Base-by-base conservation (phyloP, 2,797 vertebrate species). In the Hypotaenidia philippensis region DNA sequence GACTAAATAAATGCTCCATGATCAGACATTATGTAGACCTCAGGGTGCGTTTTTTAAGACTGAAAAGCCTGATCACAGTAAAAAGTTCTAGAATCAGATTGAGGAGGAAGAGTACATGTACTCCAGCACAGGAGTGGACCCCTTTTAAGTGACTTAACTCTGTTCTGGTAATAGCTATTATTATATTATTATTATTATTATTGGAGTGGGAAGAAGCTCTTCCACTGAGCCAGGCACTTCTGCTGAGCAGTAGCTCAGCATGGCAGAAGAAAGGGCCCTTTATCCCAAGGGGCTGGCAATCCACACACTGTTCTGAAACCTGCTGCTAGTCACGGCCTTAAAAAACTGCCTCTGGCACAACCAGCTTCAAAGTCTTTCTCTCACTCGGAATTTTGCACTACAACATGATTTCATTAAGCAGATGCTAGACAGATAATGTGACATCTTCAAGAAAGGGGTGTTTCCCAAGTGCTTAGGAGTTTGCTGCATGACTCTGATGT, bases 381-480 rank as follows among this genome's bases (percentile, higher is more conserved):
- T n/a, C 61, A 18, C 38, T 52, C 0, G 0, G 31, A 78, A 13
- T 52, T 41, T 26, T 34, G 32, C 38, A 23, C 44, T 10, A 12
- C 32, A 71, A 36, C 20, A 32, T 2, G 14, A 44, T 60, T 86
- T 49, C 49, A 52, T 64, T 59, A 20, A 38, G 81, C 60, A 90
- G 93, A 49, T 50, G 52, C 47, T 29, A 22, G 89, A 38, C 75
- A 69, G 78, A 22, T 27, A 55, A 11, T 2, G 32, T 31, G 81
- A 40, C 65, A 80, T 22, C 53, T 32, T 40, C 69, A 81, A 47
- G 14, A 41, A 55, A 40, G 14, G 26, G 47, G 29, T 13, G 55
- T 26, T 83, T 36, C 65, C 53, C 76, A 63, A 44, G 79, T 47
- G 76, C 86, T 74, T 22, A 19, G 26, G 68, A 57, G 88, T 36